Evolutionary conservation across 2,888 invertebrate genomes (phyloP), one percentile per base, ranked within the genome.

Genomic region (Tetragonisca angustula): DNA sequence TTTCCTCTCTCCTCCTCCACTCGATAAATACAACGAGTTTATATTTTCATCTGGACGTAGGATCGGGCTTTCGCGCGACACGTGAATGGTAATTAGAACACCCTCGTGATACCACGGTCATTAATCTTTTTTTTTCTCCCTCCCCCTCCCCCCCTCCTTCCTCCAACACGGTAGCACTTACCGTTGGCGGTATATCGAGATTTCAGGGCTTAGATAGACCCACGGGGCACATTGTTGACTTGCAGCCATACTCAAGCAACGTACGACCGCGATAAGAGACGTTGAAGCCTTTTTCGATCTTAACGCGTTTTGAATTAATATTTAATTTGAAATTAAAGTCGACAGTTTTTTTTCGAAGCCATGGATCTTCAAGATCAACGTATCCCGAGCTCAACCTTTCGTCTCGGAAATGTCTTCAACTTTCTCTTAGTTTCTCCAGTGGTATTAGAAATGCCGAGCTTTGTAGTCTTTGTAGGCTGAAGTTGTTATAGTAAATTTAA

Each of bases 41-140:
- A n/a, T 36, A 52, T 19, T n/a, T n/a, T 36, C 21, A n/a, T 13
- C 27, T n/a, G 9, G 73, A 52, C 32, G 36, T 36, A 11, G 52
- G 32, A 52, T 49, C n/a, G 50, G 9, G 32, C n/a, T 62, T 73
- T 62, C 72, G 52, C 49, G 50, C 11, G 50, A 32, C 32, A 50
- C 62, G 17, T 15, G 19, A 64, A 65, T 64, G 64, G 19, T 36
- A 24, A 64, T 74, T 52, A 49, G 50, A 61, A 72, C 27, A 49
- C 21, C 13, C 61, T 27, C 59, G 36, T 49, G 61, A 62, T 62
- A 62, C 61, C 72, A 54, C 27, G 49, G 32, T 62, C 61, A 36
- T 72, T 49, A 72, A 72, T 72, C 72, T 61, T 72, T 62, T 64
- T 71, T 62, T 15, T 43, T 4, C 4, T 32, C 4, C 2, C 36